Evolutionary conservation across 2,888 invertebrate genomes (phyloP).

Genomic region (Chloroclystis v-ata): DNA sequence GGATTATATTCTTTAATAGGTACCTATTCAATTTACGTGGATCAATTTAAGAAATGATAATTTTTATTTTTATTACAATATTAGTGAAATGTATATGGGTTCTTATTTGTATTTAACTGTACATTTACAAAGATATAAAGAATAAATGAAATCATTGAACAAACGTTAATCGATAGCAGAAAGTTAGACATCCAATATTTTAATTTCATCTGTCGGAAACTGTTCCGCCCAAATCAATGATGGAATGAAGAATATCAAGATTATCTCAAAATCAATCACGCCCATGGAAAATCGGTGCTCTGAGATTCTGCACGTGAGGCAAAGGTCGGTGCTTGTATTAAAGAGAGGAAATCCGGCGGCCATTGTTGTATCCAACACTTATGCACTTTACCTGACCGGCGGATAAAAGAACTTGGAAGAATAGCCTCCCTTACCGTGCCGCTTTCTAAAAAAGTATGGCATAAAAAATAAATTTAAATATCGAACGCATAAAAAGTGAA

Average conservation of each 20-base stretch:
- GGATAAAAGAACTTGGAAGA: constrained; percentile 56
- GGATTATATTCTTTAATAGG: not conserved
- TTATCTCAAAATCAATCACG: constrained; percentile 76
- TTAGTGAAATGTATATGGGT: too few relatives aligned
- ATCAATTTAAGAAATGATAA: too few relatives aligned
- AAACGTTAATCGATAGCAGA: constrained; percentile 24
- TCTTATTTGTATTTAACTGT: too few relatives aligned
- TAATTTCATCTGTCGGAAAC: constrained; percentile 37
- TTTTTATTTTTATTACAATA: too few relatives aligned
- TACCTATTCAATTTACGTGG: too few relatives aligned
- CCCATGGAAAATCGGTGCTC: constrained; percentile 69
- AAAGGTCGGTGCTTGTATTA: constrained; percentile 71
- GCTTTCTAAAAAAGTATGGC: constrained; percentile 63
- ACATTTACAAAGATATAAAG: too few relatives aligned
- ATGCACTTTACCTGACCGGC: constrained; percentile 72
- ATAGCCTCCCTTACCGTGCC: constrained; percentile 47
- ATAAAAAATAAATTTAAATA: constrained; percentile 41
- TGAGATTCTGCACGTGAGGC: constrained; percentile 74
- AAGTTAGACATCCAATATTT: constrained; percentile 29
- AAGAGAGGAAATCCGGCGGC: constrained; percentile 75
- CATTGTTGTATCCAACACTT: constrained; percentile 70
- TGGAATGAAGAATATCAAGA: constrained; percentile 51
- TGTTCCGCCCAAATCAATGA: constrained; percentile 49
- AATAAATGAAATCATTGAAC: too few relatives aligned
- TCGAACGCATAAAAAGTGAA: constrained; percentile 29